Conservation (phyloP, 2,888 invertebrate species). For the Lacanobia wlatinum region DNA sequence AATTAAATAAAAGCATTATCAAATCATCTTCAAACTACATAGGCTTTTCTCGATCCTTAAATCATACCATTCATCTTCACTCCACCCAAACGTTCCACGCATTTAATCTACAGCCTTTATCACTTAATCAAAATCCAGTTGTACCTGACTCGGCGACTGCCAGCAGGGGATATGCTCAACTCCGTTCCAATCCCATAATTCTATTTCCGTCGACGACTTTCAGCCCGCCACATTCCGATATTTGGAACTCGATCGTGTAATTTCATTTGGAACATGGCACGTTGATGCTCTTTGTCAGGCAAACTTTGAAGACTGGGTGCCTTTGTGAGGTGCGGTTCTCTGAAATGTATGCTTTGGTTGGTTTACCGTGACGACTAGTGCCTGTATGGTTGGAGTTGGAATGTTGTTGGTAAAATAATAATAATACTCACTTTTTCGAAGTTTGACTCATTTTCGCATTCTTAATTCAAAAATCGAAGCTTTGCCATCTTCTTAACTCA, state of each 20-base stretch:
- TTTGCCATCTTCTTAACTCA: too few species aligned
- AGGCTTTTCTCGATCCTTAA: background rate
- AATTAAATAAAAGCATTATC: too few species aligned
- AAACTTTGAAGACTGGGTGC: constrained; percentile 2
- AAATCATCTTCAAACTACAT: background rate
- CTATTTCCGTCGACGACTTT: constrained; percentile 24
- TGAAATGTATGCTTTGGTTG: background rate
- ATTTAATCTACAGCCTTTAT: background rate
- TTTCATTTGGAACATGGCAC: constrained; percentile 36
- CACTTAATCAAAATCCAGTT: constrained; percentile 12
- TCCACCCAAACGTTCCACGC: background rate
- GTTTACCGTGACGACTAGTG: background rate
- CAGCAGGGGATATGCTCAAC: background rate
- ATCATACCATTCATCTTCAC: background rate
- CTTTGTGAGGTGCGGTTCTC: constrained; percentile 9
- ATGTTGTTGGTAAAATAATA: background rate
- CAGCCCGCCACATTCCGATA: constrained; percentile 28
- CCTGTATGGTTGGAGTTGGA: background rate
- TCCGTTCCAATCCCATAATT: constrained; percentile 15
- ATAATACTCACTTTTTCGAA: too few species aligned
- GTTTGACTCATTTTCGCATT: too few species aligned
- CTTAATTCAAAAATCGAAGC: too few species aligned
- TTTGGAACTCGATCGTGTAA: constrained; percentile 23
- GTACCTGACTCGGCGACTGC: background rate
- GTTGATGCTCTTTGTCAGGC: constrained; percentile 12